Evolutionary conservation across 1,140 invertebrate genomes (phyloP).

Genomic region (Manduca sexta): DNA sequence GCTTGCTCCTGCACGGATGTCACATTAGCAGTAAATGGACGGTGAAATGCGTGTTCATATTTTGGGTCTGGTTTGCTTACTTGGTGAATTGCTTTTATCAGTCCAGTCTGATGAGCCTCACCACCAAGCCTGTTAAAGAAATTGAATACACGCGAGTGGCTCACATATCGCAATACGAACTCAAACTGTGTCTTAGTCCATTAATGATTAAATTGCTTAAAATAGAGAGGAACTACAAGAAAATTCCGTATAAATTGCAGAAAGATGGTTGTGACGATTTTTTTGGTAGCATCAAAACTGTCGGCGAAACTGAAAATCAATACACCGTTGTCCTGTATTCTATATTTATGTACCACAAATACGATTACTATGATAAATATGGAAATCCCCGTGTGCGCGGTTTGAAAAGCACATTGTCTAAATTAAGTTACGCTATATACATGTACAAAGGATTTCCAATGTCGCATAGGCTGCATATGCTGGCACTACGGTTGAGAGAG

Average conservation of each 20-base stretch:
- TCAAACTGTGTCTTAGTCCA: slow-evolving; percentile 30
- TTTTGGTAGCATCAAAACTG: slow-evolving; percentile 26
- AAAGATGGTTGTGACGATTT: slow-evolving; percentile 23
- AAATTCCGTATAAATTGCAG: not conserved
- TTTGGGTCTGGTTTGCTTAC: slow-evolving; percentile 44
- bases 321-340: slow-evolving; percentile 25
- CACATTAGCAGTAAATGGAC: not conserved
- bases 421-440: slow-evolving; percentile 35
- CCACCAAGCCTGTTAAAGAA: slow-evolving; percentile 22
- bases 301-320: slow-evolving; percentile 15
- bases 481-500: slow-evolving; percentile 31
- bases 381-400: slow-evolving; percentile 23
- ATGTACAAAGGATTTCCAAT: slow-evolving; percentile 49
- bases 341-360: slow-evolving; percentile 27
- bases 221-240: too few relatives aligned
- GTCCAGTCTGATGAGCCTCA: slow-evolving; percentile 33
- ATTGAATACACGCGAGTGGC: slow-evolving; percentile 27
- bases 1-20: slow-evolving; percentile 5
- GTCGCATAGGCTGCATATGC: slow-evolving; percentile 11
- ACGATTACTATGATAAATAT: slow-evolving; percentile 24
- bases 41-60: slow-evolving; percentile 14
- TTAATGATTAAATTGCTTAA: slow-evolving; percentile 13
- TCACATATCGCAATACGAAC: slow-evolving; percentile 22
- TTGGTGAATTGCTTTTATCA: slow-evolving; percentile 39
- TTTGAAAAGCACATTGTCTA: slow-evolving; percentile 24